These are phyloP conservation scores for Diarsia rubi DNA, from an alignment of 2,888 invertebrate genomes.

Conservation along the genomic window DNA sequence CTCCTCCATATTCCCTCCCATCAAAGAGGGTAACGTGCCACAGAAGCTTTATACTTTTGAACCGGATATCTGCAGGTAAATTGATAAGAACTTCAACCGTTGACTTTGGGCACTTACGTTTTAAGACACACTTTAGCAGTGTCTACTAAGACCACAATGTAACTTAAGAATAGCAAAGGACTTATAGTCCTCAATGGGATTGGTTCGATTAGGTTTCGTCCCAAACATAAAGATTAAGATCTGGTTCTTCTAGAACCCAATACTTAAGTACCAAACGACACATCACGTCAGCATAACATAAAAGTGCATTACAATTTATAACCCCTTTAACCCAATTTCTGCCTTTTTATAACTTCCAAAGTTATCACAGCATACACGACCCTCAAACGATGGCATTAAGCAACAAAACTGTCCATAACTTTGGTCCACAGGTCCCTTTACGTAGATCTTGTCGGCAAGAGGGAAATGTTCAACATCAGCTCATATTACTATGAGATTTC, in stretches of 20 bases:
- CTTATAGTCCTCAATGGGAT: not conserved
- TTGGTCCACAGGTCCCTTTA: conserved; percentile 82
- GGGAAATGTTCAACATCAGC: conserved; percentile 83
- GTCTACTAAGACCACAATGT: not conserved
- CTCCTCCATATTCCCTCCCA: conserved; percentile 89
- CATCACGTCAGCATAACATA: not conserved
- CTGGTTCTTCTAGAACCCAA: not conserved
- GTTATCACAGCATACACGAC: not conserved
- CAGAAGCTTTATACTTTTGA: conserved; percentile 87
- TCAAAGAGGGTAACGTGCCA: conserved; percentile 79
- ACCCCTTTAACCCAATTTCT: not conserved
- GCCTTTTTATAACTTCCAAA: conserved; percentile 5
- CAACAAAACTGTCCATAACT: conserved; percentile 7
- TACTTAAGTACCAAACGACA: not conserved
- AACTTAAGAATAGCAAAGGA: not conserved
- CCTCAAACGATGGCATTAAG: not conserved
- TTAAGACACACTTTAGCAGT: not conserved
- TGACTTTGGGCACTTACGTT: too few relatives aligned
- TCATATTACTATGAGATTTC: conserved; percentile 88
- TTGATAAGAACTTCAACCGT: not conserved
- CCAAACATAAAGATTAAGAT: not conserved
- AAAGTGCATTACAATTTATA: not conserved
- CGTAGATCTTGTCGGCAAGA: conserved; percentile 81
- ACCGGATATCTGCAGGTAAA: conserved; percentile 90
- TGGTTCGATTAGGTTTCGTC: not conserved